Evolutionary conservation across 2,113 vertebrate genomes (phyloP), one percentile per base, ranked within the genome.

Genomic region (Sylvietta virens): DNA sequence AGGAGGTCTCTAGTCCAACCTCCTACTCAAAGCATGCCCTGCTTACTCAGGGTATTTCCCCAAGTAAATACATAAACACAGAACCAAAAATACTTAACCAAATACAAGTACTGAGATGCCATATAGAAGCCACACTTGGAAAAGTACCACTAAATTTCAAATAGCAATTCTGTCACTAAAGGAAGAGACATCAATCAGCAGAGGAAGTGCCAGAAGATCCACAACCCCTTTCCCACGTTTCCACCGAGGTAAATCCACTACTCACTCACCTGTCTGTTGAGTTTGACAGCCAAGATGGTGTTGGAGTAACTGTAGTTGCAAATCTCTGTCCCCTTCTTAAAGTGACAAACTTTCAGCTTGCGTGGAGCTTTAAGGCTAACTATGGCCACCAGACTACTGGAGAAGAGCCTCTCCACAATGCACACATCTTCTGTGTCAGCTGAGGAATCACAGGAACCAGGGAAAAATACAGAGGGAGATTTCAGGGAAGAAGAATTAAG

Each of bases 271-370:
- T 99, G 99, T 96, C 99, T 98, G 76, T 99, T 99, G 57, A 99
- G 98, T 81, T 99, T 99, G 79, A 99, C 99, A 15, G 99, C 99
- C 97, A 99, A 97, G 72, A 99, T 99, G 44, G 99, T 99, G 97
- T 99, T 99, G 66, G 99, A 99, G 93, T 99, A 99, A 81, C 99
- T 99, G 97, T 99, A 99, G 98, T 99, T 99, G 97, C 99, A 99
- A 96, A 99, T 99, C 97, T 99, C 99, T 0, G 99, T 99, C 91
- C 99, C 99, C 96, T 99, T 99, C 98, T 99, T 99, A 91, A 99
- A 99, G 97, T 99, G 99, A 97, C 99, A 99, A 61, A 99, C 99
- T 94, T 99, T 99, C 18, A 99, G 98, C 96, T 99, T 99, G 93
- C 99, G 97, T n/a, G 99, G 99, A 7, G 99, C 99, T 98, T 99